Percentiles rank a stretch among this genome's conserved stretches.
These are phyloP conservation scores for Lasioglossum albipes DNA, from an alignment of 1,140 invertebrate species.

Conservation along the genomic window DNA sequence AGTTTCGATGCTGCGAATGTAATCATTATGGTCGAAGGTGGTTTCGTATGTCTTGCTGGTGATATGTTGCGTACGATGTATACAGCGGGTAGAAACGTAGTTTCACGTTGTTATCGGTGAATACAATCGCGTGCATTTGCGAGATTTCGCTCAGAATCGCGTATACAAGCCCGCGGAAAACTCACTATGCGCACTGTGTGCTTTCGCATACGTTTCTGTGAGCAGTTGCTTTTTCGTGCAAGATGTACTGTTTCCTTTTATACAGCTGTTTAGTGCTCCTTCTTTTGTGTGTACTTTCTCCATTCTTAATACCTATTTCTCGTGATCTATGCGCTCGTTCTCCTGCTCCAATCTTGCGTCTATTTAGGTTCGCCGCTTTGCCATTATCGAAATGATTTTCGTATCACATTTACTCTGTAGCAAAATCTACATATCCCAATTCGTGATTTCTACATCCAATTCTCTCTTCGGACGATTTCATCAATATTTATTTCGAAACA, in stretches of 20 bases:
- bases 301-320: not conserved
- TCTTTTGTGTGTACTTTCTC: not conserved
- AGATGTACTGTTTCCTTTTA: not conserved
- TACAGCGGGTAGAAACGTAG: not conserved
- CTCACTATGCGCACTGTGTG: not conserved
- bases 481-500: no score
- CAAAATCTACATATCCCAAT: no score
- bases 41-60: constrained; percentile 18
- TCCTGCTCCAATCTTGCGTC: no score
- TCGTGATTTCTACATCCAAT: no score
- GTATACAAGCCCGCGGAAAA: not conserved
- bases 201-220: not conserved
- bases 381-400: no score
- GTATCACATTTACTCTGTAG: no score
- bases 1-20: not conserved
- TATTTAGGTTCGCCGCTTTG: no score
- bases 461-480: no score
- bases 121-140: constrained; percentile 14
- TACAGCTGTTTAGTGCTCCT: not conserved
- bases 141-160: constrained; percentile 13
- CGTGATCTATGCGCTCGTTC: no score
- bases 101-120: constrained; percentile 19
- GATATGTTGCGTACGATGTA: not conserved
- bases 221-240: not conserved
- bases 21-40: constrained; percentile 13